Conservation (phyloP, 2,113 vertebrate species). For the Herpailurus yagouaroundi region DNA sequence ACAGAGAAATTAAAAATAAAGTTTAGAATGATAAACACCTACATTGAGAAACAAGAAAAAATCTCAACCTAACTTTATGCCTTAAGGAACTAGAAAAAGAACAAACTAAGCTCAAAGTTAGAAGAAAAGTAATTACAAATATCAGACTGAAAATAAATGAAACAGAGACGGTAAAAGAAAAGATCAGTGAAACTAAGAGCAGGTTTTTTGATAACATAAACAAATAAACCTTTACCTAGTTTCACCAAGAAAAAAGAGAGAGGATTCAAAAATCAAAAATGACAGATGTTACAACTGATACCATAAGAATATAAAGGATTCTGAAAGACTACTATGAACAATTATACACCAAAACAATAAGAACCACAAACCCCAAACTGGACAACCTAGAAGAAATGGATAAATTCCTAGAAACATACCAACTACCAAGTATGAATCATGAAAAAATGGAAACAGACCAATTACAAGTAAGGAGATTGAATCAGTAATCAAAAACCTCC, state of each 20-base stretch:
- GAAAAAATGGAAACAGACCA: no score
- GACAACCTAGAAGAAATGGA: no score
- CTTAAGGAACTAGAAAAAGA: neutral
- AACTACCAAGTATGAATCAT: no score
- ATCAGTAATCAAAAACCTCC: no score
- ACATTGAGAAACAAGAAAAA: neutral
- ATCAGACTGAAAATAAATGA: neutral
- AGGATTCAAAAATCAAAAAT: neutral
- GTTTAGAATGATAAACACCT: neutral
- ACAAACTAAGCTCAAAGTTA: no score
- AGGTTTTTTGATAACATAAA: neutral
- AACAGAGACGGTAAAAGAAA: neutral
- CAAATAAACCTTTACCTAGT: neutral
- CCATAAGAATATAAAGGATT: neutral
- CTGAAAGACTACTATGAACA: neutral
- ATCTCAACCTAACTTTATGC: neutral
- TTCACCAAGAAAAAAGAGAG: neutral
- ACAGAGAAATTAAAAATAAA: neutral
- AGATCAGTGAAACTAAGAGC: neutral
- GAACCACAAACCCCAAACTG: neutral
- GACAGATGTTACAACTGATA: neutral
- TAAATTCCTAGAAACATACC: no score
- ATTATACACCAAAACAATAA: neutral
- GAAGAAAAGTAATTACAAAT: neutral
- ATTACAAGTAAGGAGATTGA: no score